Evolutionary conservation across 2,797 vertebrate species (phyloP), one percentile per base, ranked within the genome.

Genomic region (Erpetoichthys calabaricus): DNA sequence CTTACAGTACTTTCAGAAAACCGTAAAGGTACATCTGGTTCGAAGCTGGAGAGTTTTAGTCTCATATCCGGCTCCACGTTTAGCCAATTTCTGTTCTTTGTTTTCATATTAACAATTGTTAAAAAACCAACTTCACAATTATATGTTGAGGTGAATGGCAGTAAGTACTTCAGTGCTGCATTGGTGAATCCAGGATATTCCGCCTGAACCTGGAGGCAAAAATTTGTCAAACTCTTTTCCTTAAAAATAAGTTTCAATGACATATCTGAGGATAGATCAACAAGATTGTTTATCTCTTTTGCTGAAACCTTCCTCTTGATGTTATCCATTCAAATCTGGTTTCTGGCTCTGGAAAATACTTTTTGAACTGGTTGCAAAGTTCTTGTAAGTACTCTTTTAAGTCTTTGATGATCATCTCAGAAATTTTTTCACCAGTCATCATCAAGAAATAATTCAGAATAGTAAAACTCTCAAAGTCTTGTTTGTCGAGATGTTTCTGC

Each of bases 91-190:
- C 57, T 42, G 8, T 52, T 25, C 9, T 58, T 58, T 51, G 57
- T 53, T 52, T 58, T 58, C 49, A 51, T 46, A 52, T 49, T 41
- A 55, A 59, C 47, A 7, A 63, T 47, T 59, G 57, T 42, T 6
- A 57, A 63, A 63, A 63, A 59, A 47, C 61, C 47, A 56, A 25
- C 44, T 56, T 55, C 57, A 55, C 61, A 63, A 47, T 55, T 56
- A 54, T 63, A 63, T n/a, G 53, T 59, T 42, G 53, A 46, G 10
- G 44, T 8, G 59, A 56, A 63, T 45, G 44, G 47, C 53, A 63
- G 58, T 43, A 63, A 45, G 7, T 49, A 3, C 45, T 59, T 62
- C 8, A 62, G 45, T 55, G 49, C 53, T 25, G 46, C 53, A 46
- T 56, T 56, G 43, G 53, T 45, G 9, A 64, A 55, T 45, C 53